Evolutionary conservation across 92 coral and sea anemone genomes (phyloP).

Genomic region (Zoanthus solanderi): DNA sequence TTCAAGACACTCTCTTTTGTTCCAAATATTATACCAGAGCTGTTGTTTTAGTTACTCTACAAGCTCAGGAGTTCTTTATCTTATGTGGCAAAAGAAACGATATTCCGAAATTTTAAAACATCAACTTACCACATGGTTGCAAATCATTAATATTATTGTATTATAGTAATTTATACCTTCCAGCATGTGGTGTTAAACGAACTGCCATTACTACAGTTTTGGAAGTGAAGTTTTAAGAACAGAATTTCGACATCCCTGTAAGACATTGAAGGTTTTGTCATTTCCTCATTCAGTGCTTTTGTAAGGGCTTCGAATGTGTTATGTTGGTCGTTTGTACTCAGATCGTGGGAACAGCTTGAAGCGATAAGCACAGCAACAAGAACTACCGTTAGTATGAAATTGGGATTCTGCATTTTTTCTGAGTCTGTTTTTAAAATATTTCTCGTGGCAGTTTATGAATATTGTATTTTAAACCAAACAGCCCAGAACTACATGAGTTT

Average conservation of each 20-base stretch:
- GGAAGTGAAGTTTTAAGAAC: conserved; percentile 18
- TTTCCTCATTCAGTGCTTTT: conserved; percentile 8
- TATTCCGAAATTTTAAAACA: background rate
- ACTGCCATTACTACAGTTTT: conserved; percentile 14
- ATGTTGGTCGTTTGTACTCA: background rate
- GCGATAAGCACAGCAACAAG: background rate
- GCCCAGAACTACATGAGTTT: no score
- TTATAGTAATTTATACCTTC: conserved; percentile 18
- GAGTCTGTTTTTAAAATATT: background rate
- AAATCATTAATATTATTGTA: no score
- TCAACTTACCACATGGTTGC: background rate
- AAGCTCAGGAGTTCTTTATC: no score
- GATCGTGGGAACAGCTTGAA: conserved; percentile 16
- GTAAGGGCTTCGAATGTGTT: conserved; percentile 30
- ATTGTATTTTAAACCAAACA: background rate
- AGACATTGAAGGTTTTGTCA: conserved; percentile 16
- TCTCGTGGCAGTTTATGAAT: background rate
- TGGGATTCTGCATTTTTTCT: background rate
- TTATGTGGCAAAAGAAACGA: background rate
- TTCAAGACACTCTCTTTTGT: no score
- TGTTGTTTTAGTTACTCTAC: no score
- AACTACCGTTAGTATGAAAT: background rate
- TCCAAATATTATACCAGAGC: no score
- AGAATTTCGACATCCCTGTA: conserved; percentile 21
- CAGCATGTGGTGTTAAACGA: background rate